Base-by-base conservation (phyloP, 2,113 vertebrate species). In the Girardinichthys multiradiatus region DNA sequence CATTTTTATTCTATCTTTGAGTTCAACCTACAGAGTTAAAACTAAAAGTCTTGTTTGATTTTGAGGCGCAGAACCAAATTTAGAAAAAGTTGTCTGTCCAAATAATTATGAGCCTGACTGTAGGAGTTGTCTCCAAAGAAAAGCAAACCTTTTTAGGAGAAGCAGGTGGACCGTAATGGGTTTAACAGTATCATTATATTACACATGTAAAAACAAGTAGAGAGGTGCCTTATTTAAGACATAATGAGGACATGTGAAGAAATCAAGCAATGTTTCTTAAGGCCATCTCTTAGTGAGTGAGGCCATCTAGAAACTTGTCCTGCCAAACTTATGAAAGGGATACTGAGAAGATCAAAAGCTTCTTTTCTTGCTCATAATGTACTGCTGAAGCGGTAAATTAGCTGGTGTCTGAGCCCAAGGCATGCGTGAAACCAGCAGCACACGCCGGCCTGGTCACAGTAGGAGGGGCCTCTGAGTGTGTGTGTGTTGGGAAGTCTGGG, bases 351-450 rank as follows among this genome's bases (percentile, higher is more conserved):
- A 93, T 91, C 91, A 91, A 90, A 93, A 89, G 88, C 80, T 79
- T 79, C 70, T 90, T 19, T 89, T 90, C 75, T 86, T 89, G 84
- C 89, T 91, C 90, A 82, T 90, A 88, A 92, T 90, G 89, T 91
- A 79, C 90, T 83, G 82, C 83, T 90, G 87, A 90, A 88, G 88
- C 87, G 80, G 86, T 92, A 92, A 92, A 93, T 93, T 90, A 92
- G 89, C 85, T 84, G 87, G 84, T 86, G 90, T 84, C 89, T 93
- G 91, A 85, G 88, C 89, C 89, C 88, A 89, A 93, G 92, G 92
- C 91, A 92, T 93, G 92, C 91, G 84, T 93, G 88, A 93, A 92
- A 92, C 91, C 86, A 80, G 79, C 85, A 90, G 89, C 90, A 90
- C 92, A 90, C 89, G 89, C 82, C 81, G 64, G 74, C 74, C 82